phyloP scores from a whole-genome alignment of 1,140 invertebrate genomes.

The Scylla paramamosain region DNA sequence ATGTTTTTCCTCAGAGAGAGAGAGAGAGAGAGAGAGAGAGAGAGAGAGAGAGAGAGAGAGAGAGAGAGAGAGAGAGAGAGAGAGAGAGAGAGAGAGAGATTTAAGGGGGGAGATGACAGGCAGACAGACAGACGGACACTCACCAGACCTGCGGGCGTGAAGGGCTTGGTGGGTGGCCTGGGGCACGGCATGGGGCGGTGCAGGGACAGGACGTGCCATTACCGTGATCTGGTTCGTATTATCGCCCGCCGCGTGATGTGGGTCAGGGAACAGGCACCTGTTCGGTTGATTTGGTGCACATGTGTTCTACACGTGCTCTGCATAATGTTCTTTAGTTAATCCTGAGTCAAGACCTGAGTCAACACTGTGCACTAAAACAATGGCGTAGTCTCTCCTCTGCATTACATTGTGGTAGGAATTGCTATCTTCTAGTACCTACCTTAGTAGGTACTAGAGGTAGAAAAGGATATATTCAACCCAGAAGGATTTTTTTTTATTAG shows the following conservation, averaged over 20 bases:
- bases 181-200: background rate
- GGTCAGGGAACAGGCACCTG: background rate
- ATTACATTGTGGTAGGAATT: too few species aligned
- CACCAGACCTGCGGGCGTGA: background rate
- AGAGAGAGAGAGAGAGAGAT: slow-evolving; percentile 19
- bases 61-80: slow-evolving; percentile 30
- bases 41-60: too few species aligned
- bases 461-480: too few species aligned
- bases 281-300: background rate
- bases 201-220: background rate
- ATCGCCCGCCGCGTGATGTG: background rate
- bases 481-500: too few species aligned
- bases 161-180: background rate
- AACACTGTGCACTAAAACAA: too few species aligned
- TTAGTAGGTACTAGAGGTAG: too few species aligned
- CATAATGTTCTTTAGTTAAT: too few species aligned
- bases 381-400: too few species aligned
- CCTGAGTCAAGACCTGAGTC: too few species aligned
- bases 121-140: background rate
- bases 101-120: background rate
- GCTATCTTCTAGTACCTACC: too few species aligned
- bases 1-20: background rate
- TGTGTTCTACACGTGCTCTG: background rate
- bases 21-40: too few species aligned
- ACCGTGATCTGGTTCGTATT: background rate